Percentiles rank a stretch among this genome's conserved stretches.
phyloP scores from a whole-genome alignment of 30 jellyfish, hydroid and myxozoan species.

The Morbakka virulenta region DNA sequence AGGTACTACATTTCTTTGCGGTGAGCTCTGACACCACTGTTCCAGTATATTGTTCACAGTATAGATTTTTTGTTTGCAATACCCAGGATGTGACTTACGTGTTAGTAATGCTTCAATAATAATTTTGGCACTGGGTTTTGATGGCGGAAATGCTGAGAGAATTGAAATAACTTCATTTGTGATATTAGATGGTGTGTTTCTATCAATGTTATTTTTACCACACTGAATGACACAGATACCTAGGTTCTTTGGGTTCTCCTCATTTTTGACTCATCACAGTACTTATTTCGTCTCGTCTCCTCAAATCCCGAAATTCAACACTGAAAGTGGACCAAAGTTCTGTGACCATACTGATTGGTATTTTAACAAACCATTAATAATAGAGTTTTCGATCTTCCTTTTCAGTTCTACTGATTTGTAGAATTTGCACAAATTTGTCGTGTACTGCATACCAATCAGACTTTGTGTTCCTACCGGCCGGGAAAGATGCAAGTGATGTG shows the following conservation, averaged over 20 bases:
- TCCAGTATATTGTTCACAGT: slow-evolving; percentile 74
- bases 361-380: slow-evolving; percentile 82
- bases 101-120: slow-evolving; percentile 82
- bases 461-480: slow-evolving; percentile 67
- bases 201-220: slow-evolving; percentile 85
- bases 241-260: slow-evolving; percentile 67
- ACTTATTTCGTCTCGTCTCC: slow-evolving; percentile 97
- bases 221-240: slow-evolving; percentile 76
- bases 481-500: slow-evolving; percentile 76
- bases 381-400: slow-evolving; percentile 72
- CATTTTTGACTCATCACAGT: slow-evolving; percentile 87
- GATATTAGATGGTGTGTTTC: slow-evolving; percentile 76
- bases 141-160: slow-evolving; percentile 76
- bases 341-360: slow-evolving; percentile 72
- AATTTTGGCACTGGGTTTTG: slow-evolving; percentile 91
- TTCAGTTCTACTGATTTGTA: slow-evolving; percentile 69
- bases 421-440: slow-evolving; percentile 83
- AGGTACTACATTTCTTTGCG: slow-evolving; percentile 72
- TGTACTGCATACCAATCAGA: slow-evolving; percentile 96
- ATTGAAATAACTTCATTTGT: slow-evolving; percentile 85
- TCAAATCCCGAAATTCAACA: slow-evolving; percentile 86
- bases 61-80: slow-evolving; percentile 62
- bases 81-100: slow-evolving; percentile 64
- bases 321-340: slow-evolving; percentile 73
- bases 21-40: slow-evolving; percentile 66